phyloP scores from a whole-genome alignment of 2,113 vertebrate genomes.

The human region DNA sequence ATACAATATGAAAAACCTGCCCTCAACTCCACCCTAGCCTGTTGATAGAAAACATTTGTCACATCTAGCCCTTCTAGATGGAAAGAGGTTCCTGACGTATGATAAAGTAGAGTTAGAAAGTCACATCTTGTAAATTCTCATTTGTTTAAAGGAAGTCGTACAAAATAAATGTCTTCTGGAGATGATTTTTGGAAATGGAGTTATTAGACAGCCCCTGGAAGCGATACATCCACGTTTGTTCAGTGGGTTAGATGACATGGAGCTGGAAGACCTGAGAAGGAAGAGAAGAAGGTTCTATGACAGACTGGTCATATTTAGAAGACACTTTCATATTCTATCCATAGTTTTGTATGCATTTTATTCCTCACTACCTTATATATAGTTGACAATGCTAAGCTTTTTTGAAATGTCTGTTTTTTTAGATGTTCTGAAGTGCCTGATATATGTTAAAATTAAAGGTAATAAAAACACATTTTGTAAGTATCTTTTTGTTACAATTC shows the following conservation, averaged over 20 bases:
- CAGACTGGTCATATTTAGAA: background rate
- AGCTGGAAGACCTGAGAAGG: background rate
- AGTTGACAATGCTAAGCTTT: background rate
- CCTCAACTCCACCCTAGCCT: conserved; percentile 46
- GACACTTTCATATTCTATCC: background rate
- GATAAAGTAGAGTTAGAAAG: conserved; percentile 59
- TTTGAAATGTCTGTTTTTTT: background rate
- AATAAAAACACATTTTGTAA: conserved; percentile 28
- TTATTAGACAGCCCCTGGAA: background rate
- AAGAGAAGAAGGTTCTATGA: background rate
- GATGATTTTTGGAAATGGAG: conserved; percentile 33
- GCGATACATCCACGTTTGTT: background rate
- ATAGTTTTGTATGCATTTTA: conserved; percentile 19
- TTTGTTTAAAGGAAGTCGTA: background rate
- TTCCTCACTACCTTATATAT: background rate
- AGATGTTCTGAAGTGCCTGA: conserved; percentile 64
- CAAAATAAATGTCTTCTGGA: conserved; percentile 41
- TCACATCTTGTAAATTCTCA: background rate
- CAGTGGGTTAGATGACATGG: background rate
- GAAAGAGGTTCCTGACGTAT: conserved; percentile 40
- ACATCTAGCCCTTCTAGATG: conserved; percentile 3
- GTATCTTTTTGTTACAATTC: conserved; percentile 40
- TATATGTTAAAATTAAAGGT: conserved; percentile 32
- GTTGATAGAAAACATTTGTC: conserved; percentile 3
- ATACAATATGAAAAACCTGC: conserved; percentile 72